Evolutionary conservation across 2,888 invertebrate genomes (phyloP), one percentile per base, ranked within the genome.

Genomic region (Disparrhopalites patrizii): DNA sequence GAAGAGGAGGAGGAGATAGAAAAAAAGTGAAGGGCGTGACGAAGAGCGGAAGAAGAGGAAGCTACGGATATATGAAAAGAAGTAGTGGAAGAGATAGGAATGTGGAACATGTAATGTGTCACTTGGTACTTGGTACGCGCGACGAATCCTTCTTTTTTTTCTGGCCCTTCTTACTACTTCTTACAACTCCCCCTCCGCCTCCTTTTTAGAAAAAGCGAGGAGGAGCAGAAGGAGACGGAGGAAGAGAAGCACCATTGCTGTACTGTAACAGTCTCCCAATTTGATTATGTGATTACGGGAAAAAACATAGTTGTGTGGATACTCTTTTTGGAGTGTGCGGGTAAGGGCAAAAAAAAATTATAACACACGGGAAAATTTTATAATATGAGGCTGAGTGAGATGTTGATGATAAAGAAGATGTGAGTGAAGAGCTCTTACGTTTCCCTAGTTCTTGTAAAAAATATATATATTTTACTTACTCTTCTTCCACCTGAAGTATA

Each of bases 221-320:
- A 40, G 40, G 40, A 10, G 40, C 40, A 3, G 40, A 40, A 3
- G 40, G 43, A 38, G 28, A 43, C n/a, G n/a, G n/a, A n/a, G n/a
- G n/a, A n/a, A n/a, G n/a, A n/a, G n/a, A n/a, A n/a, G n/a, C n/a
- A n/a, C n/a, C n/a, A n/a, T n/a, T n/a, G 52, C 62, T 62, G 54
- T 30, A 62, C 38, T 57, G 52, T 51, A 65, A 38, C 63, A 57
- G 57, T 40, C 56, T 51, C 57, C 38, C 18, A 64, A 66, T 66
- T 66, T 66, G 66, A 66, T 66, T 66, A 66, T 40, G 55, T 66
- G 52, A 50, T 66, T 66, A 56, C 51, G 43, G n/a, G n/a, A 57
- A 55, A 62, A 56, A 55, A 52, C 62, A 27, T 62, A 62, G 31
- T 47, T 43, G 56, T 30, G 30, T 47, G 60, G 25, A 23, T 43